A percentile compares a stretch with the other conserved stretches of the same genome.
phyloP scores from a whole-genome alignment of 1,140 invertebrate genomes.

The Penaeus japonicus region DNA sequence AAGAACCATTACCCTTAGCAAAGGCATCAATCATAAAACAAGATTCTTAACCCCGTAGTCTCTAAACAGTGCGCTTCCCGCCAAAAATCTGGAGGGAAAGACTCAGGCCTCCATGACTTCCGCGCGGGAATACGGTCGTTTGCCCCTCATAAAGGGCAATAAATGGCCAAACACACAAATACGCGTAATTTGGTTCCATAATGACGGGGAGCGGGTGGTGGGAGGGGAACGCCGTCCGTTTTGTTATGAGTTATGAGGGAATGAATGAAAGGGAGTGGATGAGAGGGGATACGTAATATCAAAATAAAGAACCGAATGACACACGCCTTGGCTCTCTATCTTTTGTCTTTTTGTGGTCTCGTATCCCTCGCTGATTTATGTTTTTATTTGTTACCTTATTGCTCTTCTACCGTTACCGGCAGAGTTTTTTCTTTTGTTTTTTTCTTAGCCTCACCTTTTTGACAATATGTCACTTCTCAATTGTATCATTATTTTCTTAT shows the following conservation, averaged over 20 bases:
- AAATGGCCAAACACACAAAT: constrained; percentile 19
- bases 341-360: background rate
- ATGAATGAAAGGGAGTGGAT: background rate
- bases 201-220: background rate
- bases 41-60: no score
- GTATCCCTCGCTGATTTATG: background rate
- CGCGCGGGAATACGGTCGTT: constrained; percentile 14
- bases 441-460: no score
- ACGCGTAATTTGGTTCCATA: constrained; percentile 16
- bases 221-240: background rate
- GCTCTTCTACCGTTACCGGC: no score
- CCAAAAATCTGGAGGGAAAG: no score
- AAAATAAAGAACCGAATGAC: background rate
- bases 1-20: no score
- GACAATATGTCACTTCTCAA: no score
- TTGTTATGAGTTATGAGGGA: background rate
- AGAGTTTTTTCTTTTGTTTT: no score
- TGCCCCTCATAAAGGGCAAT: constrained; percentile 11
- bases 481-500: no score
- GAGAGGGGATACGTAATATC: background rate
- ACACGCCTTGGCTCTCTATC: background rate
- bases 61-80: no score
- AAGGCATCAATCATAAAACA: no score
- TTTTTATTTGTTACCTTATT: no score
- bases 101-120: background rate